Evolutionary conservation across 2,797 vertebrate genomes (phyloP).

Genomic region (Chlorospingus flavigularis): DNA sequence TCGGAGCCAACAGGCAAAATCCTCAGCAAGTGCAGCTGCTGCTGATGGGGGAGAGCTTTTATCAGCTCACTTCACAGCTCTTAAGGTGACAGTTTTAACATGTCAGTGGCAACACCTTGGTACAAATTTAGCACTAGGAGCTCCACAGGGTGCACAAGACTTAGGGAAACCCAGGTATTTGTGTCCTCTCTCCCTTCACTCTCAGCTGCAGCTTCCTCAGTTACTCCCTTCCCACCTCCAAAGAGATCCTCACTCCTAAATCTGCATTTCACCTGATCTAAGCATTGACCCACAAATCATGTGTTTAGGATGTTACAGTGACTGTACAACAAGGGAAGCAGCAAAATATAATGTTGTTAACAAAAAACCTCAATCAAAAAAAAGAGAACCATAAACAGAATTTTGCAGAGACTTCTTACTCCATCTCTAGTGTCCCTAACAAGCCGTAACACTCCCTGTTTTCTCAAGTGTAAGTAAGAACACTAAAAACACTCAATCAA

Average conservation of each 20-base stretch:
- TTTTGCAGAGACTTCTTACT: background rate
- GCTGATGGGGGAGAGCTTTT: background rate
- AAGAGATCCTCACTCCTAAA: background rate
- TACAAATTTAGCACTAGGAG: background rate
- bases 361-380: background rate
- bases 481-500: background rate
- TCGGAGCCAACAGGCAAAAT: background rate
- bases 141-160: background rate
- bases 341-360: background rate
- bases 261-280: background rate
- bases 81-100: background rate
- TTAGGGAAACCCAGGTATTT: background rate
- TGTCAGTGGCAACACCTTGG: background rate
- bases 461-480: background rate
- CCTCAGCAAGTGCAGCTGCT: background rate
- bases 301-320: background rate
- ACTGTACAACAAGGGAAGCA: background rate
- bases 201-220: background rate
- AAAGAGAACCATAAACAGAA: background rate
- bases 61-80: background rate
- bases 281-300: background rate
- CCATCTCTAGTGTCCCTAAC: background rate
- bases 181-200: background rate
- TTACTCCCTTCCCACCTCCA: background rate
- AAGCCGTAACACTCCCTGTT: background rate